These are phyloP conservation scores for Hemibagrus guttatus DNA, from an alignment of 2,797 vertebrate species.

Conservation along the genomic window DNA sequence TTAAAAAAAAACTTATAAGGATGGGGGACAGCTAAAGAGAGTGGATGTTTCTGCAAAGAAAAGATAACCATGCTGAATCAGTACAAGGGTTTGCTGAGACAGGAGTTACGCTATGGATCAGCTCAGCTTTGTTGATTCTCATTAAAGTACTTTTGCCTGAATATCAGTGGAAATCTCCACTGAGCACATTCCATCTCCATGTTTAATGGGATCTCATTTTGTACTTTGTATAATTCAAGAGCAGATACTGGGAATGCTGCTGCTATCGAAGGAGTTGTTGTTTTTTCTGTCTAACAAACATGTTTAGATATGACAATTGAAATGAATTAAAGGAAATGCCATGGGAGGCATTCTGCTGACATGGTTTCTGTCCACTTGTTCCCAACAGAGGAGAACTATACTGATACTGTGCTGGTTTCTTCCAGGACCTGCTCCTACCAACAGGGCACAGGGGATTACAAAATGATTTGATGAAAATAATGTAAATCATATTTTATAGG, in stretches of 20 bases:
- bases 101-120: no score
- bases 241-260: not conserved
- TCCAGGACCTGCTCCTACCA: no score
- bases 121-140: no score
- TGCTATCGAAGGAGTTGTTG: not conserved
- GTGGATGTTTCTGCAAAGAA: no score
- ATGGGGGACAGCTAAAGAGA: no score
- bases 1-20: no score
- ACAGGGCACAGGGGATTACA: not conserved
- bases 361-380: not conserved
- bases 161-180: no score
- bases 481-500: not conserved
- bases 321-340: not conserved
- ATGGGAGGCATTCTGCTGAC: not conserved
- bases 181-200: not conserved
- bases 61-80: no score
- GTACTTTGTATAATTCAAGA: not conserved
- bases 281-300: not conserved
- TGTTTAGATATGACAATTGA: not conserved
- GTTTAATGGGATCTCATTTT: not conserved
- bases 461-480: not conserved
- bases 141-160: no score
- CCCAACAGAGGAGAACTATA: not conserved
- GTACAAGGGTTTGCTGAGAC: no score
- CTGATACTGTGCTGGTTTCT: not conserved